Base-by-base conservation (phyloP, 2,113 vertebrate species). In the Pteruthius melanotis region DNA sequence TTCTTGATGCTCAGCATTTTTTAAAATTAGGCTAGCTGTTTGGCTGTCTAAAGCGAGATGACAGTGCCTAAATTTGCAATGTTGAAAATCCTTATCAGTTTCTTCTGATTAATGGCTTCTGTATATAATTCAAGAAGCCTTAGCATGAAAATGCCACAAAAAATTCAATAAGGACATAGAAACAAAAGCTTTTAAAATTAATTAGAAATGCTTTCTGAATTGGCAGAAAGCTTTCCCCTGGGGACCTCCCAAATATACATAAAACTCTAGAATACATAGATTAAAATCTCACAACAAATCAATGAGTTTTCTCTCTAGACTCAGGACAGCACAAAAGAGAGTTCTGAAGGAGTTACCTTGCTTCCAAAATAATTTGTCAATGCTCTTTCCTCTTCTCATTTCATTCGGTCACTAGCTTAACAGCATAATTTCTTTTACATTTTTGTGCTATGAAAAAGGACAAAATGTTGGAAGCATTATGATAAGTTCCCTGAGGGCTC, bases 171-270 rank as follows among this genome's bases (percentile, higher is more conserved):
- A 60, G 49, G 80, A 37, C 30, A 24, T 22, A 57, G 63, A 59
- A 93, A 87, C 64, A 92, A 92, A 94, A 92, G 40, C 16, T 70
- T 92, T 72, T 82, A 69, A 9, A 93, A 92, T 90, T 92, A 88
- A 88, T 89, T 85, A 75, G 71, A 81, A 92, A 50, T 50, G 10
- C 27, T 82, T 90, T 95, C 3, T 4, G 56, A 79, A 57, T 59
- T 79, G 42, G 33, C 83, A 89, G 66, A 61, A 59, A 78, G 39
- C 35, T 60, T 89, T 75, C 21, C 89, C n/a, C 56, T 60, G 33
- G 9, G 49, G 18, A 22, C 33, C 11, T 79, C 33, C 56, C 37
- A 61, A 93, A 75, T 94, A 70, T 35, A 50, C 49, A 71, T 87
- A 65, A 49, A 85, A 71, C 2, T 2, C 53, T 63, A 56, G 15